These are phyloP conservation scores for Caenorhabditis sp. DNA, from an alignment of 2,888 invertebrate species.

Conservation along the genomic window DNA sequence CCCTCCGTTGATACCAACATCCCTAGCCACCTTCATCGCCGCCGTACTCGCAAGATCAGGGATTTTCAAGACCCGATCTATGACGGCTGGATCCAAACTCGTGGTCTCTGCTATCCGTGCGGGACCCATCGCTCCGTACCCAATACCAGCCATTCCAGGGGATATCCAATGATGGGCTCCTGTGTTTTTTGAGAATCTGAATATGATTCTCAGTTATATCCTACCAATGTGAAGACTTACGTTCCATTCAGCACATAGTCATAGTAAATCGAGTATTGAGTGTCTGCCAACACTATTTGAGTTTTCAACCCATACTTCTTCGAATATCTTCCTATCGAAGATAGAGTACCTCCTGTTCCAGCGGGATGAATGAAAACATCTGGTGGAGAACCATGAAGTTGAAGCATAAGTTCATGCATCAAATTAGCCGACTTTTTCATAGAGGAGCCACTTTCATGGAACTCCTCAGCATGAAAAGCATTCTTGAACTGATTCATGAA, in stretches of 20 bases:
- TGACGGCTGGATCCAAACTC: constrained; percentile 73
- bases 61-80: constrained; percentile 77
- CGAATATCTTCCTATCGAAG: constrained; percentile 69
- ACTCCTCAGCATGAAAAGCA: constrained; percentile 78
- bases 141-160: constrained; percentile 75
- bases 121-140: constrained; percentile 67
- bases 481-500: constrained; percentile 80
- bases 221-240: too few relatives aligned
- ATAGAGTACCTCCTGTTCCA: constrained; percentile 75
- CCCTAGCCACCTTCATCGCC: constrained; percentile 72
- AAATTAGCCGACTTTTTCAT: constrained; percentile 70
- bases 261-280: constrained; percentile 68
- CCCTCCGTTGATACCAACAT: constrained; percentile 68
- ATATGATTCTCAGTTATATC: neutral
- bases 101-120: constrained; percentile 69
- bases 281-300: constrained; percentile 69
- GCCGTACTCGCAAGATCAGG: constrained; percentile 79
- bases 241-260: constrained; percentile 67
- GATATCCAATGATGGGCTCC: constrained; percentile 63
- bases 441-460: constrained; percentile 75
- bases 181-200: constrained; percentile 61
- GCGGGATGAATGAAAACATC: constrained; percentile 77
- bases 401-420: constrained; percentile 74
- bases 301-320: constrained; percentile 69
- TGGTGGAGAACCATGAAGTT: constrained; percentile 50